A percentile compares a stretch with the other conserved stretches of the same genome.
Evolutionary conservation across 35 echinoderm and acorn worm species (phyloP).

Genomic region (Ophiothrix spiculata): DNA sequence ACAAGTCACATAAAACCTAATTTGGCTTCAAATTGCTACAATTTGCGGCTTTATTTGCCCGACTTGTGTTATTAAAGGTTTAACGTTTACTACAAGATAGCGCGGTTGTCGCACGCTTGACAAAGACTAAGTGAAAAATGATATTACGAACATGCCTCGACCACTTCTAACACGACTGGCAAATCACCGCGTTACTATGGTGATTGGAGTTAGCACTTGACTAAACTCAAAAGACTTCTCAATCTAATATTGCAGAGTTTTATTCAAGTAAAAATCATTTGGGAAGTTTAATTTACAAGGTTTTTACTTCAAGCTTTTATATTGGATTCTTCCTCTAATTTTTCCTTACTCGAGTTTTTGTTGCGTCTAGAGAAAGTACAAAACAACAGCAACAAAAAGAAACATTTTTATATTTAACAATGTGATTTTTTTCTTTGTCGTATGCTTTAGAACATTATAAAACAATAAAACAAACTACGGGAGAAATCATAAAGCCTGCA

Average conservation of each 20-base stretch:
- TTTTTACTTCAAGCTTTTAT: no score
- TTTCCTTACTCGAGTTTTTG: no score
- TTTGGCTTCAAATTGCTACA: slow-evolving; percentile 15
- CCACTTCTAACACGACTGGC: neutral
- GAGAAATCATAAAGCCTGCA: no score
- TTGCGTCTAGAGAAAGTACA: no score
- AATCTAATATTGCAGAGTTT: neutral
- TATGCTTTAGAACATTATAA: no score
- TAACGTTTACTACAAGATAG: neutral
- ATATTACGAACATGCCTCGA: neutral
- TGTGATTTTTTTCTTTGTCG: no score
- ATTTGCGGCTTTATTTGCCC: slow-evolving; percentile 5
- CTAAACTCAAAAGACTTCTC: neutral
- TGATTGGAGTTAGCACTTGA: neutral
- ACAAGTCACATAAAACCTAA: slow-evolving; percentile 13
- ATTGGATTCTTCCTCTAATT: no score
- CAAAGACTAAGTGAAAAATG: slow-evolving; percentile 9
- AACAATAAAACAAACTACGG: no score
- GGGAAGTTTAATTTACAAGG: slow-evolving; percentile 1
- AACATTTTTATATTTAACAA: no score
- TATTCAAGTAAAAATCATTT: neutral
- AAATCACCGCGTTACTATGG: neutral
- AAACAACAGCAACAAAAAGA: no score
- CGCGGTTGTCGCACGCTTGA: neutral
- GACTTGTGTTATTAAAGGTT: neutral